Evolutionary conservation across 2,797 vertebrate species (phyloP), one percentile per base, ranked within the genome.

Genomic region (Phoeniculus purpureus): DNA sequence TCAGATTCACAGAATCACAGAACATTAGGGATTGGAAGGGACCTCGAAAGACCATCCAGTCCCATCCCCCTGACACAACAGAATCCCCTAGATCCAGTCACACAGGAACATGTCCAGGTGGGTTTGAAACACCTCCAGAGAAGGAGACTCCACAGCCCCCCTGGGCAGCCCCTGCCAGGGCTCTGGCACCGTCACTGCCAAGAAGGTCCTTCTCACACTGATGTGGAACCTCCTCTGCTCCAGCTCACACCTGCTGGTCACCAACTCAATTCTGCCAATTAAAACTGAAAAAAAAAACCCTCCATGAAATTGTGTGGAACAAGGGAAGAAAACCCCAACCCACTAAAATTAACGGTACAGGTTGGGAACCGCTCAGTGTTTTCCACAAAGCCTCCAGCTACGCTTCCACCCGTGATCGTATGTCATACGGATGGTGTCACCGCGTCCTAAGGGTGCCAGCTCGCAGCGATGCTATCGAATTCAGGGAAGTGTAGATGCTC

Each of bases 341-440:
- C 6, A n/a, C 17, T 61, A 72, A 48, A 55, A 18, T 5, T 6
- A 27, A 22, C 31, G 2, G 32, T 13, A 18, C 54, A 66, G 62
- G 50, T 64, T 89, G 89, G 95, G 88, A 96, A 96, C 90, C 94
- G 90, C 95, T 95, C 52, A 85, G 93, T 92, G 94, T 75, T 91
- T 94, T 94, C 95, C 91, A 85, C 25, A 90, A 83, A 88, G 93
- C 92, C 92, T 95, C 86, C 73, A 90, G 94, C 95, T 94, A 78
- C 34, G 70, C 76, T 85, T 92, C 94, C 93, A 87, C 81, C 86
- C 88, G 17, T 85, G 94, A 78, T 95, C 92, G 62, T 96, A 85
- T 96, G 95, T 96, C 95, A 96, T 95, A 81, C 70, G 93, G 95
- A 93, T 94, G 93, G 94, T 96, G 93, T 95, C 95, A 94, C 47